Evolutionary conservation across 1,140 invertebrate genomes (phyloP).

Genomic region (Nomia melanderi): DNA sequence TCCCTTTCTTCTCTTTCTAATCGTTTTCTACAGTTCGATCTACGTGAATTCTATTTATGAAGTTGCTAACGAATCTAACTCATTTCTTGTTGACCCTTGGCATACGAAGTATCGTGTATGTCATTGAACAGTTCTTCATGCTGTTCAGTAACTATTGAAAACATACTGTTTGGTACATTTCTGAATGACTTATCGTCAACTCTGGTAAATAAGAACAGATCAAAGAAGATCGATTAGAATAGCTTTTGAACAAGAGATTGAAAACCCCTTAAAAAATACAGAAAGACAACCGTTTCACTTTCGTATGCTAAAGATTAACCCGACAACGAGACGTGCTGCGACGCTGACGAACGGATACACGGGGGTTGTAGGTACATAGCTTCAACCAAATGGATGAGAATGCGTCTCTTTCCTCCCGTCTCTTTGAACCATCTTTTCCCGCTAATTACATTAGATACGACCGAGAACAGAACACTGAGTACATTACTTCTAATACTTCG

Average conservation of each 20-base stretch:
- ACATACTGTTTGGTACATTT: no score
- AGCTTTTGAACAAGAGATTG: no score
- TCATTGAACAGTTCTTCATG: no score
- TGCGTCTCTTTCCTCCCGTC: slow-evolving; percentile 19
- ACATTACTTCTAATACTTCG: slow-evolving; percentile 54
- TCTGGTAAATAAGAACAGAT: no score
- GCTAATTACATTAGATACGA: slow-evolving; percentile 63
- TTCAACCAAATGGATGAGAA: slow-evolving; percentile 1
- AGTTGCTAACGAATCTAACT: slow-evolving; percentile 34
- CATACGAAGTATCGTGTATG: no score
- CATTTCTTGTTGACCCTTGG: neutral
- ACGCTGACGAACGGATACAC: slow-evolving; percentile 20
- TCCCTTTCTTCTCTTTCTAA: slow-evolving; percentile 47
- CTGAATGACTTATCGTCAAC: no score
- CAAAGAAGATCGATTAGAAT: no score
- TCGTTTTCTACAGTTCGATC: slow-evolving; percentile 10
- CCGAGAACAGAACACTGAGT: slow-evolving; percentile 61
- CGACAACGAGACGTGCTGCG: neutral
- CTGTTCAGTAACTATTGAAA: no score
- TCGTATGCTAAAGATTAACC: no score
- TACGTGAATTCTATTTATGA: slow-evolving; percentile 28
- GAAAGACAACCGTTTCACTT: no score
- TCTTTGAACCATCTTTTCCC: slow-evolving; percentile 34
- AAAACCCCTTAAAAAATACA: no score
- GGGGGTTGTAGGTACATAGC: slow-evolving; percentile 2